Base-by-base conservation (phyloP, 1,140 invertebrate genomes). In the Drosophila pectinifera region DNA sequence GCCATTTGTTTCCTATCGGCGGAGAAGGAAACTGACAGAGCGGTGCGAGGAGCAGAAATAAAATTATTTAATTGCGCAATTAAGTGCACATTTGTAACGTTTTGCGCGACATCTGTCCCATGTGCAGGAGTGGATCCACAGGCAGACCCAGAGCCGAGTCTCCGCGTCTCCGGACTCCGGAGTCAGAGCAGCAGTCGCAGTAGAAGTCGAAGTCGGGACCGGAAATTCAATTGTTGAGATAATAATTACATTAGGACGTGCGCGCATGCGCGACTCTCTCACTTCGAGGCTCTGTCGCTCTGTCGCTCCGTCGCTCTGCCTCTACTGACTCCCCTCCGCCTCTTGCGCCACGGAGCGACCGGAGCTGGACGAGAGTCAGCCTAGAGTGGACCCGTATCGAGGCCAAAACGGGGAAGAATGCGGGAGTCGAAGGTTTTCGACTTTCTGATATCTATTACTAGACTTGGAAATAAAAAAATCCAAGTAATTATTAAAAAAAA, bases 171-270 rank as follows among this genome's bases (percentile, higher is more conserved):
- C n/a, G 45, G 51, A 24, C 48, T 28, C 26, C 67, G 26, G 57
- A 63, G 62, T 34, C 55, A 10, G 34, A 39, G 49, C 5, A 43
- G 18, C n/a, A 73, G 22, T 22, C 22, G 22, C 22, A 22, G 80
- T 55, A 48, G 41, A 43, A 73, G 80, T 55, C 54, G 41, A 43
- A 73, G 74, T 68, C 46, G 61, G 78, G 73, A 89, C 89, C 89
- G 89, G 89, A 91, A 91, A 91, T 91, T 91, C 89, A 91, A 91
- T 91, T 91, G 89, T 91, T 91, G 81, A 91, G 78, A 91, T 91
- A 91, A 91, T 91, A 91, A 91, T 91, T 91, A 89, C 89, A 91
- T 91, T 91, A 91, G 89, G 89, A 91, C 89, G 89, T 90, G 86
- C 80, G 86, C 86, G 80, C 89, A 91, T 81, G 83, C 81, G 89